Conservation (phyloP, 2,797 vertebrate species). For the Gephyroberyx darwinii region DNA sequence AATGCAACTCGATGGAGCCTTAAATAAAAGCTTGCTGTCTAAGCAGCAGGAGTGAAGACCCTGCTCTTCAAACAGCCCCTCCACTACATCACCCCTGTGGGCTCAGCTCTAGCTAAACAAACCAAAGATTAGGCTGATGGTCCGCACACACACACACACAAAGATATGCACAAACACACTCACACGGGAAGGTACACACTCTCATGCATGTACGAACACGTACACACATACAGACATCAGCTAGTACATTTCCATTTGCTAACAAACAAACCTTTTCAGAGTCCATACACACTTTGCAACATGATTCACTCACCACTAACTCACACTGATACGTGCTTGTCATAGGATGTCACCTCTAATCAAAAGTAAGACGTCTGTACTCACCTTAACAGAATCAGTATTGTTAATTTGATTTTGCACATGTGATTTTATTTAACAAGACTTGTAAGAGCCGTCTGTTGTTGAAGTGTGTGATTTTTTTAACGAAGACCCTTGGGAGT, state of each 20-base stretch:
- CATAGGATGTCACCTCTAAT: background rate
- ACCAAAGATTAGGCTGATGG: conserved; percentile 43
- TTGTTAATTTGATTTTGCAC: background rate
- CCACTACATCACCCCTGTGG: conserved; percentile 15
- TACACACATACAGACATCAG: background rate
- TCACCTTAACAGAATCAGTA: background rate
- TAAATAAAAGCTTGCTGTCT: conserved; percentile 49
- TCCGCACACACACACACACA: conserved; percentile 40
- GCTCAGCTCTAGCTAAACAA: conserved; percentile 63
- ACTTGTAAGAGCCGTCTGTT: background rate
- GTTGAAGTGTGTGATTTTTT: background rate
- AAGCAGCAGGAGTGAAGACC: conserved; percentile 48
- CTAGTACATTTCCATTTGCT: conserved; percentile 61
- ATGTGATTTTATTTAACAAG: background rate
- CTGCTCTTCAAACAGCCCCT: conserved; percentile 66
- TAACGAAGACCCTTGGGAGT: background rate
- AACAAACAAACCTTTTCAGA: background rate
- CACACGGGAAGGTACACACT: conserved; percentile 14
- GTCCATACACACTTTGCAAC: background rate
- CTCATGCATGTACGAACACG: conserved; percentile 22
- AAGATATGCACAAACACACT: background rate
- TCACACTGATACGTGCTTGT: background rate
- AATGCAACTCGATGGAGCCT: conserved; percentile 50
- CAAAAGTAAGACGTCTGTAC: background rate
- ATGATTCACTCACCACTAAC: background rate